These are phyloP conservation scores for Pteronura brasiliensis DNA, from an alignment of 2,113 vertebrate species.

Conservation along the genomic window DNA sequence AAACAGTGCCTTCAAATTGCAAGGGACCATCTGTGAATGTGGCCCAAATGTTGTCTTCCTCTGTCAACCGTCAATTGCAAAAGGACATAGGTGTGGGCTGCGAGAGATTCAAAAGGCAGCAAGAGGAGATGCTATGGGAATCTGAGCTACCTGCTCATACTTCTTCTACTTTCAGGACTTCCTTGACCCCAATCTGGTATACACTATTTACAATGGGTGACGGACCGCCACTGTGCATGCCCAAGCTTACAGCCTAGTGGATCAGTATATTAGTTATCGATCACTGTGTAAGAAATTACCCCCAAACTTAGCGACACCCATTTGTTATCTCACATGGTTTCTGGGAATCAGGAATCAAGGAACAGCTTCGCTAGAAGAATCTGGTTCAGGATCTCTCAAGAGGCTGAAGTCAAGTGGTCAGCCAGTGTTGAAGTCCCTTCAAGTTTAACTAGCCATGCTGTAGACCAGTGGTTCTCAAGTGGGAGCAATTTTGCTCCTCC, in stretches of 20 bases:
- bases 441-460: not conserved
- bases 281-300: not conserved
- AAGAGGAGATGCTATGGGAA: not conserved
- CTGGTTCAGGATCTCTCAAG: not conserved
- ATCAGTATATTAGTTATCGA: not conserved
- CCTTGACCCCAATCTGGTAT: not conserved
- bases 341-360: not conserved
- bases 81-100: not conserved
- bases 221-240: not conserved
- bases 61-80: not conserved
- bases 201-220: not conserved
- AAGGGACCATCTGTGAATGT: not conserved
- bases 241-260: not conserved
- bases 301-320: not conserved
- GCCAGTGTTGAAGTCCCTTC: not conserved
- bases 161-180: not conserved
- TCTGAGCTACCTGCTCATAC: not conserved
- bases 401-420: not conserved
- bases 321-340: not conserved
- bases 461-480: not conserved
- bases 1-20: not conserved
- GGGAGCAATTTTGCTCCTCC: not conserved
- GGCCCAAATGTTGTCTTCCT: not conserved
- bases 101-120: not conserved
- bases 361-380: not conserved